Evolutionary conservation across 2,113 vertebrate genomes (phyloP).

Genomic region (Aptenodytes forsteri): DNA sequence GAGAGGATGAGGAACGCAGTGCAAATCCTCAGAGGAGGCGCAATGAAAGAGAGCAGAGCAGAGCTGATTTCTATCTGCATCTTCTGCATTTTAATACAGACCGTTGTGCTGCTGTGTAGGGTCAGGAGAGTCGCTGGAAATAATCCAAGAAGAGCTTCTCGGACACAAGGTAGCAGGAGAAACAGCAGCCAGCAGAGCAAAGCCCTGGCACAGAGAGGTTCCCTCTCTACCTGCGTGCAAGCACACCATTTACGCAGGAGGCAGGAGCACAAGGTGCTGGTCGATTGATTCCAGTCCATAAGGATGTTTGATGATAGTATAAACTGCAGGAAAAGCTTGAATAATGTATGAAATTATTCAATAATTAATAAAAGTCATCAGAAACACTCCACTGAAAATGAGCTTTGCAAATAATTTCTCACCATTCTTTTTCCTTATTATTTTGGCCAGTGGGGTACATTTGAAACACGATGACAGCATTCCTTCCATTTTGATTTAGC

Average conservation of each 20-base stretch:
- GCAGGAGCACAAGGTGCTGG: not conserved
- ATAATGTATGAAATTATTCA: not conserved
- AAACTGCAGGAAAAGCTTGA: not conserved
- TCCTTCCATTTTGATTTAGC: not conserved
- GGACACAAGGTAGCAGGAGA: not conserved
- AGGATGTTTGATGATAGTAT: not conserved
- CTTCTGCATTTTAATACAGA: not conserved
- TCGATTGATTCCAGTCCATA: not conserved
- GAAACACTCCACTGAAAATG: not conserved
- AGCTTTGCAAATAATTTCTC: not conserved
- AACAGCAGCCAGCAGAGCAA: not conserved
- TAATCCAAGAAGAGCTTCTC: not conserved
- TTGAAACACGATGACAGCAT: not conserved
- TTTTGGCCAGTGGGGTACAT: not conserved
- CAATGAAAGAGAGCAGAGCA: not conserved
- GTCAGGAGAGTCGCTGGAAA: not conserved
- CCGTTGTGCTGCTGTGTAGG: not conserved
- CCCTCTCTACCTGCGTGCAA: not conserved
- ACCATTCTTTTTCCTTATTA: not conserved
- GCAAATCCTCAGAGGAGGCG: not conserved
- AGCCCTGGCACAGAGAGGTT: not conserved
- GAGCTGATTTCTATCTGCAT: not conserved
- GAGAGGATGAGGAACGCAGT: not conserved
- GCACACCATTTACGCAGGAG: not conserved
- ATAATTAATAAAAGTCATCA: constrained; percentile 22